A percentile compares a stretch with the other conserved stretches of the same genome.
Conservation (phyloP, 2,888 invertebrate genomes). For the Cataglyphis altisquamis region DNA sequence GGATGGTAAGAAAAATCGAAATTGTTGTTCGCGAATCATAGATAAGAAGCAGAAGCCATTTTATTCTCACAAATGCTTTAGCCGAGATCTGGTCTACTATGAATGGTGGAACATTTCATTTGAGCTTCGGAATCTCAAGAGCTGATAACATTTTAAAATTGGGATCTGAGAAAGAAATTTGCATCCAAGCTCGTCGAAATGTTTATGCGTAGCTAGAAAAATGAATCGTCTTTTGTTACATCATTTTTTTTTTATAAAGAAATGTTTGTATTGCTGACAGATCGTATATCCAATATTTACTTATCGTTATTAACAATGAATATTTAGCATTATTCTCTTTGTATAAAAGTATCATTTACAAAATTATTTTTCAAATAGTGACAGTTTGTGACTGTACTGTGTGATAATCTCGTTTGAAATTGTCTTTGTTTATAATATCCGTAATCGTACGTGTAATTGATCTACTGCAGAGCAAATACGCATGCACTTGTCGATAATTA, state of each 20-base stretch:
- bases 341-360: not conserved
- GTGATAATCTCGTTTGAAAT: not conserved
- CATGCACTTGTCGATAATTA: constrained; percentile 55
- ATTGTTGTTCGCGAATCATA: constrained; percentile 30
- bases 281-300: not conserved
- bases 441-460: constrained; percentile 22
- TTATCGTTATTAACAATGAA: not conserved
- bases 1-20: constrained; percentile 29
- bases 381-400: not conserved
- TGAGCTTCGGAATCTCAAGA: constrained; percentile 33
- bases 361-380: not conserved
- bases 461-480: constrained; percentile 1
- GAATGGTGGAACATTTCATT: constrained; percentile 36
- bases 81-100: constrained; percentile 22
- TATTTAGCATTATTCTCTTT: not conserved
- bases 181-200: constrained; percentile 24
- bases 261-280: not conserved
- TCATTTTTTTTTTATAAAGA: not conserved
- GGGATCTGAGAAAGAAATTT: constrained; percentile 35
- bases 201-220: constrained; percentile 31
- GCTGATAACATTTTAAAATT: constrained; percentile 13
- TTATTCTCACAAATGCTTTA: constrained; percentile 50
- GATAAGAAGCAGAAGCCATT: constrained; percentile 47
- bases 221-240: constrained; percentile 10
- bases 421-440: not conserved